These are phyloP conservation scores for Chrysoperla carnea DNA, from an alignment of 1,140 invertebrate genomes.

Conservation along the genomic window DNA sequence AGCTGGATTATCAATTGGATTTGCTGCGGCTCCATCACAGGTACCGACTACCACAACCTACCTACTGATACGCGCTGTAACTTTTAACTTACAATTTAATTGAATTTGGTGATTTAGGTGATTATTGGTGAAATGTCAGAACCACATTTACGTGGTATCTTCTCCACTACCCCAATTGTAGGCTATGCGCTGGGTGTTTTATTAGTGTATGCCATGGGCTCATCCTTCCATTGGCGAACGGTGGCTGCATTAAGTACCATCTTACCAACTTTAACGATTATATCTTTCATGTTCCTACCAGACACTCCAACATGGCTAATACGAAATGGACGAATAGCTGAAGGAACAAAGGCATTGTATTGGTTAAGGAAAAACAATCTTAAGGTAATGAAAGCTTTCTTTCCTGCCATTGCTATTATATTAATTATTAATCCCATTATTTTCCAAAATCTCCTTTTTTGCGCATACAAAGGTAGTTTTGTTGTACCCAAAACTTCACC, in stretches of 20 bases:
- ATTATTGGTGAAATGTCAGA: conserved; percentile 54
- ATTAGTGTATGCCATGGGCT: conserved; percentile 46
- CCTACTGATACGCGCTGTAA: background rate
- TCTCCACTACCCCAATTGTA: conserved; percentile 43
- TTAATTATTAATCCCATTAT: background rate
- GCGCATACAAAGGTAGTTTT: too few relatives aligned
- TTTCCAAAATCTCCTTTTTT: too few relatives aligned
- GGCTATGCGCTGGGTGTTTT: conserved; percentile 54
- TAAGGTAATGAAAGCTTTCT: conserved; percentile 14
- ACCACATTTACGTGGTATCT: conserved; percentile 40
- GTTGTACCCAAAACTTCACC: too few relatives aligned
- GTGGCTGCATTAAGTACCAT: conserved; percentile 42
- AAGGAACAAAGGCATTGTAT: conserved; percentile 40
- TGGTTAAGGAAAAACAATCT: conserved; percentile 43
- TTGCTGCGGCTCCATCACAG: conserved; percentile 45
- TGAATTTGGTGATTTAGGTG: too few relatives aligned
- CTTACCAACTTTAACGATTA: conserved; percentile 33
- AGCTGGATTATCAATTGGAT: conserved; percentile 48
- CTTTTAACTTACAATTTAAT: conserved; percentile 1
- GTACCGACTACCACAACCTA: conserved; percentile 25
- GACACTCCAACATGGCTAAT: conserved; percentile 57
- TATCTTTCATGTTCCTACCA: conserved; percentile 40
- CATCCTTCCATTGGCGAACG: conserved; percentile 37
- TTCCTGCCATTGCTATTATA: conserved; percentile 27
- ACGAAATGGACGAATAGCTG: conserved; percentile 33